Evolutionary conservation across 2,888 invertebrate species (phyloP), one percentile per base, ranked within the genome.

Genomic region (Euplexia lucipara): DNA sequence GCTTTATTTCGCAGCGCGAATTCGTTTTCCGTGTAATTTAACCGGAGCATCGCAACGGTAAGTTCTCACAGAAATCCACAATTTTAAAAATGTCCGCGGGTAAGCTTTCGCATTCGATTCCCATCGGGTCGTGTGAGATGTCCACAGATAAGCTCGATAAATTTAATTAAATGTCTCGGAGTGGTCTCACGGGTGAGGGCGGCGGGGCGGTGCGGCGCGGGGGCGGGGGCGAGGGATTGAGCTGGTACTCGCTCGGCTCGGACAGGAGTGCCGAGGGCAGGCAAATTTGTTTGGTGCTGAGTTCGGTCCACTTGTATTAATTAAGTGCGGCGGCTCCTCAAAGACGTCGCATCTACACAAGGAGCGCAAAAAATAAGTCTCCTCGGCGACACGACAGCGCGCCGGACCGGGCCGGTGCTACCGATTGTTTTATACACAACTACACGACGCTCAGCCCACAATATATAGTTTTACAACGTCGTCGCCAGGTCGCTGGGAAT

Each of bases 141-240:
- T 86, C 86, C 83, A 85, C 81, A 88, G 94, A 94, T 94, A 92
- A 92, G 86, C 84, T 81, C 90, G 92, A 94, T 95, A 93, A 93
- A 94, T 95, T 93, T 93, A 95, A 94, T 94, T 90, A 94, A 93
- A 91, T 83, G 88, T 91, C 88, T 86, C 85, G 67, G 77, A 84
- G 83, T 80, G 83, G 83, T 86, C 85, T 75, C 68, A 79, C 73
- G 78, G 70, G 18, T n/a, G 59, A 66, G 65, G 62, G 61, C 54
- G 52, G 75, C 56, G 70, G 56, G 69, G 58, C 58, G 64, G 53
- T 73, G 73, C 75, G 70, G 70, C 67, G 62, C 58, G 79, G 79
- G 47, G 20, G 12, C 75, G 63, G 58, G 56, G 67, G 20, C 20
- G 5, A 18, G 45, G 61, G 47, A 34, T 18, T 18, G 63, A 48